Percentiles rank a stretch among this genome's conserved stretches.
Conservation (phyloP, 2,113 vertebrate species). For the Malurus cyaneus region DNA sequence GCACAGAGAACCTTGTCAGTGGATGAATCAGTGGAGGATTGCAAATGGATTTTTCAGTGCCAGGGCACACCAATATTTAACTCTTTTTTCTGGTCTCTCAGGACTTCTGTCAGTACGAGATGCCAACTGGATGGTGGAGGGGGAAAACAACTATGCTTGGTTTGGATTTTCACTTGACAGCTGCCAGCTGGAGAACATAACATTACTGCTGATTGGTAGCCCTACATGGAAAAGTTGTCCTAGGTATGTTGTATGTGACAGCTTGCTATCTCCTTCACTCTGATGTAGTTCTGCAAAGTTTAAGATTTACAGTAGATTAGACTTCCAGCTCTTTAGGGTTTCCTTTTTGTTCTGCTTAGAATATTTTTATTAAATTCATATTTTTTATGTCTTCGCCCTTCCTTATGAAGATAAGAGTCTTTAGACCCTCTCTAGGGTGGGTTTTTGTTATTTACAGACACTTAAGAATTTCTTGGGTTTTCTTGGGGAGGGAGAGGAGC, state of each 20-base stretch:
- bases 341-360: not conserved
- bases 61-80: not conserved
- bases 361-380: not conserved
- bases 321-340: not conserved
- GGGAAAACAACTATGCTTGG: conserved; percentile 76
- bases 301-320: not conserved
- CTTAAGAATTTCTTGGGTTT: not conserved
- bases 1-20: not conserved
- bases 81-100: conserved; percentile 17
- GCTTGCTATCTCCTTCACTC: not conserved
- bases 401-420: not conserved
- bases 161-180: conserved; percentile 75
- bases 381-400: not conserved
- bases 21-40: not conserved
- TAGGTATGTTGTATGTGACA: conserved; percentile 36
- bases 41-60: not conserved
- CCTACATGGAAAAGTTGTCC: conserved; percentile 69
- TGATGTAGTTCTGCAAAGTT: not conserved
- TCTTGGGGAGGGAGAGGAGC: not conserved
- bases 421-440: not conserved
- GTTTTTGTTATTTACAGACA: not conserved
- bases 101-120: conserved; percentile 54
- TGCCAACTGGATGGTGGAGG: conserved; percentile 71
- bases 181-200: conserved; percentile 18
- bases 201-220: conserved; percentile 74